A percentile compares a stretch with the other conserved stretches of the same genome.
Evolutionary conservation across 2,113 vertebrate genomes (phyloP).

Genomic region (Myiopsitta monachus): DNA sequence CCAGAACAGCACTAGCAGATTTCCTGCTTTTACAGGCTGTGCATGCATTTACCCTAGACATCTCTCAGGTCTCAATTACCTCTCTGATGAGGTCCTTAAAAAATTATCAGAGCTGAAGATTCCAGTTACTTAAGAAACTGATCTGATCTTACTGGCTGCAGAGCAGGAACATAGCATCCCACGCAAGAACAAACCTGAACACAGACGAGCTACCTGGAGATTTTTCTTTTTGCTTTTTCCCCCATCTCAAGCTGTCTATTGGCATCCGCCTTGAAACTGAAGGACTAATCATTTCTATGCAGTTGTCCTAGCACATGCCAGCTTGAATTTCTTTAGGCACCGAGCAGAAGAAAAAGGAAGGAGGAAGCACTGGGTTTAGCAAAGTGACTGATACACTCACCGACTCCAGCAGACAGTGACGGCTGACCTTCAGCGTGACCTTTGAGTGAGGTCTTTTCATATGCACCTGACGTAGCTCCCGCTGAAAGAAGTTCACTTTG

Average conservation of each 20-base stretch:
- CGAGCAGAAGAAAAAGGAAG: not conserved
- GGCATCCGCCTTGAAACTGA: not conserved
- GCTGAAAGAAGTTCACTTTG: constrained; percentile 97
- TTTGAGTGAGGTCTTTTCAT: constrained; percentile 93
- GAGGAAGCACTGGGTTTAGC: not conserved
- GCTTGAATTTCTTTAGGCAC: not conserved
- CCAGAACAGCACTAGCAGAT: not conserved
- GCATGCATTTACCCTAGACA: not conserved
- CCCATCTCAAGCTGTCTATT: not conserved
- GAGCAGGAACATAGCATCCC: not conserved
- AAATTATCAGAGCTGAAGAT: not conserved
- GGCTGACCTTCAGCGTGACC: constrained; percentile 91
- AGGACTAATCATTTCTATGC: not conserved
- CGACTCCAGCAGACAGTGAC: constrained; percentile 88
- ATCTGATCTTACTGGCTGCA: not conserved
- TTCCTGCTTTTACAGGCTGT: not conserved
- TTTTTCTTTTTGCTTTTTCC: not conserved
- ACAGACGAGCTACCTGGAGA: not conserved
- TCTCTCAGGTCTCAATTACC: not conserved
- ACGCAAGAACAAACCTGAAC: not conserved
- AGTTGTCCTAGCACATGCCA: not conserved
- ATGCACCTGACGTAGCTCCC: constrained; percentile 93
- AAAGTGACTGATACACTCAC: constrained; percentile 68
- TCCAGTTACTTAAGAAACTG: not conserved
- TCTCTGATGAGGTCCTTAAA: not conserved